phyloP scores from a whole-genome alignment of 1,140 invertebrate species.

The Nilaparvata lugens region DNA sequence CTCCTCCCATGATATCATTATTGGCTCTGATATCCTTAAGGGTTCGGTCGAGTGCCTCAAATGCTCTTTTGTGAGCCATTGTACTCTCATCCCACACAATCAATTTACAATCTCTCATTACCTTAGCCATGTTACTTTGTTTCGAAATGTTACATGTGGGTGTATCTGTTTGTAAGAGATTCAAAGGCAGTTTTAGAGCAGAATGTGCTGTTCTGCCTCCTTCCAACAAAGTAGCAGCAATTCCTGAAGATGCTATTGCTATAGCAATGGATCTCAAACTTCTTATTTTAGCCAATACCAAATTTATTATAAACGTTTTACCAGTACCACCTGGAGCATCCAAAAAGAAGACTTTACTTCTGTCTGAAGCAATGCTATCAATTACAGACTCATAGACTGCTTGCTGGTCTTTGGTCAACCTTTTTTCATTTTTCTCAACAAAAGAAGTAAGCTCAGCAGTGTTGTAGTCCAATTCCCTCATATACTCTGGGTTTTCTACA shows the following conservation, averaged over 20 bases:
- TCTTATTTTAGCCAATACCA: too few relatives aligned
- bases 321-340: too few relatives aligned
- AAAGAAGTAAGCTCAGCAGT: too few relatives aligned
- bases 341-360: too few relatives aligned
- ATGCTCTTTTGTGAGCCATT: constrained; percentile 30
- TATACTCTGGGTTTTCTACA: too few relatives aligned
- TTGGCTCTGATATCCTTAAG: constrained; percentile 29
- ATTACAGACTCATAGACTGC: too few relatives aligned
- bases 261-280: too few relatives aligned
- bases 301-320: too few relatives aligned
- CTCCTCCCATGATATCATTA: constrained; percentile 29
- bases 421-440: too few relatives aligned
- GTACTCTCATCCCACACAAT: constrained; percentile 36
- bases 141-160: constrained; percentile 34
- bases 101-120: constrained; percentile 28
- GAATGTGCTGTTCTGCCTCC: constrained; percentile 43
- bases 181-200: constrained; percentile 38
- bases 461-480: too few relatives aligned
- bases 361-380: too few relatives aligned
- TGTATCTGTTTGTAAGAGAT: constrained; percentile 24
- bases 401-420: too few relatives aligned
- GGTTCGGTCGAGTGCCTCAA: constrained; percentile 31
- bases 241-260: constrained; percentile 36
- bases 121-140: constrained; percentile 21
- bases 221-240: constrained; percentile 37